A percentile compares a stretch with the other conserved stretches of the same genome.
Conservation (phyloP, 2,113 vertebrate species). For the Nycticebus coucang region DNA sequence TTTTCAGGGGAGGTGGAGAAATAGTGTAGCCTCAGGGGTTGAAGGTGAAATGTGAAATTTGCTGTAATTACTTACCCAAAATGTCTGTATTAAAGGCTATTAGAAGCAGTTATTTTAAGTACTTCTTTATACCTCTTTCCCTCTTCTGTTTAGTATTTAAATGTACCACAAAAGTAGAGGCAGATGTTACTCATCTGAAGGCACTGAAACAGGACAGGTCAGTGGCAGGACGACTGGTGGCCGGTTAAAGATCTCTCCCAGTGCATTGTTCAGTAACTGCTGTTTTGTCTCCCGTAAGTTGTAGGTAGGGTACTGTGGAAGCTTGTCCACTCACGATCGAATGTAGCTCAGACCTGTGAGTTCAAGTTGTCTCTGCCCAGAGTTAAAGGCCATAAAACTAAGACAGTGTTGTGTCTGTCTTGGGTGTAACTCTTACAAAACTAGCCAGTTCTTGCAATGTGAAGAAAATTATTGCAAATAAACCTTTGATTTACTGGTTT, state of each 20-base stretch:
- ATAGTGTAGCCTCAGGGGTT: slow-evolving; percentile 87
- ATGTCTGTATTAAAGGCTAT: slow-evolving; percentile 94
- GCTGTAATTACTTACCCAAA: slow-evolving; percentile 93
- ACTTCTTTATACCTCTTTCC: slow-evolving; percentile 87
- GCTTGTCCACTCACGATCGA: slow-evolving; percentile 85
- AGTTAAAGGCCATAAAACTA: slow-evolving; percentile 90
- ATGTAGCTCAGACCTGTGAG: slow-evolving; percentile 84
- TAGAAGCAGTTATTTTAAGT: slow-evolving; percentile 94
- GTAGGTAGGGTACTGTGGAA: slow-evolving; percentile 86
- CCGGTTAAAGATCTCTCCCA: slow-evolving; percentile 72
- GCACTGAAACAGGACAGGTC: slow-evolving; percentile 76
- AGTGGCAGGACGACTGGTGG: slow-evolving; percentile 78
- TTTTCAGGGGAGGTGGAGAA: slow-evolving; percentile 90
- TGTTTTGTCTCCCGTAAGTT: slow-evolving; percentile 84
- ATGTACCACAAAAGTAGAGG: slow-evolving; percentile 86
- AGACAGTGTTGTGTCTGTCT: slow-evolving; percentile 86
- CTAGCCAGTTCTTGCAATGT: slow-evolving; percentile 85
- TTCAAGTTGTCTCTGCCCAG: slow-evolving; percentile 88
- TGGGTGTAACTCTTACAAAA: slow-evolving; percentile 87
- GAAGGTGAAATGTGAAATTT: slow-evolving; percentile 93
- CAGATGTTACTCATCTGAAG: slow-evolving; percentile 88
- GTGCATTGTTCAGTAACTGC: slow-evolving; percentile 81
- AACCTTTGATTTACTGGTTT: slow-evolving; percentile 85
- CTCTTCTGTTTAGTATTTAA: slow-evolving; percentile 92
- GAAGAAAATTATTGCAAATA: slow-evolving; percentile 83